Evolutionary conservation across 2,113 vertebrate species (phyloP), one percentile per base, ranked within the genome.

Genomic region (Salvelinus fontinalis): DNA sequence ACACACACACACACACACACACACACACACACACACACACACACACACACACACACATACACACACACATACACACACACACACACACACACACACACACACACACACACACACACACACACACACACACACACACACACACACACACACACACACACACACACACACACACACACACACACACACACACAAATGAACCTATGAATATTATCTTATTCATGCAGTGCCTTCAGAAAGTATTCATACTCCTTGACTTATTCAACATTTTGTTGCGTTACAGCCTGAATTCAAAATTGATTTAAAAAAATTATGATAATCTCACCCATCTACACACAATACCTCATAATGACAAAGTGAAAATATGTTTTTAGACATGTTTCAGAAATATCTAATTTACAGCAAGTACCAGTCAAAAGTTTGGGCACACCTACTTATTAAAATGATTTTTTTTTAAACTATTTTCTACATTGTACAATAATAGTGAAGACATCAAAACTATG

Each of bases 181-280:
- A 73, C 24, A 16, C 59, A 60, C 59, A 65, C 76, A 62, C 20
- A 16, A 14, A 68, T 67, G 69, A 14, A 48, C 65, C 51, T 22
- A 65, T 67, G 20, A 62, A 66, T 70, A 79, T 48, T 65, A 27
- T 57, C 57, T 18, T 20, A 65, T 54, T 84, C 71, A 14, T 70
- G 69, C 69, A 51, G 39, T 44, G 9, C 0, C 2, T 44, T 44
- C 39, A 44, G 39, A 44, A 44, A 44, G 39, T 44, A 80, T 67
- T 73, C 57, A 71, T 44, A 44, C 39, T 2, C 39, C 8, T 44
- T 44, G 39, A 44, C 39, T 44, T 11, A 44, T 44, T 44, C 39
- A 9, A 44, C 9, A 44, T 44, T 44, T 44, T 44, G 39, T 44
- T 11, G 39, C 11, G 8, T 44, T 44, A 44, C 39, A 44, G 9